These are phyloP conservation scores for Gorsachius goisagi DNA, from an alignment of 2,113 vertebrate species.

Conservation along the genomic window DNA sequence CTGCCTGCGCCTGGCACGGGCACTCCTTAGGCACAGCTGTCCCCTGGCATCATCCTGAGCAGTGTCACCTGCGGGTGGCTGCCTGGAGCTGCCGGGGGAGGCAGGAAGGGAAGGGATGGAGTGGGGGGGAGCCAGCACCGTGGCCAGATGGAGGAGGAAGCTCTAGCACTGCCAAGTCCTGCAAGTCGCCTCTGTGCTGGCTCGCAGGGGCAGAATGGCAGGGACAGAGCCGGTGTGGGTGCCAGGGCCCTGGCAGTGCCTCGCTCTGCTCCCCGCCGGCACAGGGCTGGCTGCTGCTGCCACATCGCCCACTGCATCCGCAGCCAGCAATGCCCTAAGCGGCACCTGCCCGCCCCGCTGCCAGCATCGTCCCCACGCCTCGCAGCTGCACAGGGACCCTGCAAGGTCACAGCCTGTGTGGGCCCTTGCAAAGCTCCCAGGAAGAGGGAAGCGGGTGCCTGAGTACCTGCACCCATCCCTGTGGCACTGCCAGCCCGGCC, in stretches of 20 bases:
- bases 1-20: neutral
- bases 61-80: neutral
- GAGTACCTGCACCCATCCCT: neutral
- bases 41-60: neutral
- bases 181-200: neutral
- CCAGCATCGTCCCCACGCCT: neutral
- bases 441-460: neutral
- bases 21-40: neutral
- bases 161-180: neutral
- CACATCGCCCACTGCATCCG: accelerated
- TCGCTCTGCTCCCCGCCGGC: accelerated
- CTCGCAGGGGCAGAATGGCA: neutral
- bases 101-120: neutral
- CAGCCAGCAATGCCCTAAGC: accelerated
- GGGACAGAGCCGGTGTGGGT: neutral
- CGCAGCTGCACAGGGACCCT: neutral
- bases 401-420: neutral
- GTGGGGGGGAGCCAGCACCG: neutral
- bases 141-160: neutral
- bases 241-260: neutral
- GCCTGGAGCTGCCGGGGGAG: neutral
- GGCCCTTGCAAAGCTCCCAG: neutral
- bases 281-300: neutral
- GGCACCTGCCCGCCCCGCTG: neutral
- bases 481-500: neutral